Evolutionary conservation across 2,888 invertebrate genomes (phyloP).

Genomic region (Leptodirus hochenwartii): DNA sequence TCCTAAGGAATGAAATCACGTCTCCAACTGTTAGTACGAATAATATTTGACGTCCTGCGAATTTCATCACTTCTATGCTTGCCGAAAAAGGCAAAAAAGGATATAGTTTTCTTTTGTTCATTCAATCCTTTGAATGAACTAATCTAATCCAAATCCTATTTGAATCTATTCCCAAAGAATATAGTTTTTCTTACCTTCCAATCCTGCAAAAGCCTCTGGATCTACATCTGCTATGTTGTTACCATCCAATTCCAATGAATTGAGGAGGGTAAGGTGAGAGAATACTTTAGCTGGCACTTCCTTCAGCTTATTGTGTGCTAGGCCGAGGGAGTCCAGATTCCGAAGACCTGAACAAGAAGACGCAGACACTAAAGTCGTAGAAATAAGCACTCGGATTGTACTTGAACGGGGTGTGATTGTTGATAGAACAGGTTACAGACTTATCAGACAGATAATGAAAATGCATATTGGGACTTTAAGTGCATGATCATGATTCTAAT

Average conservation of each 20-base stretch:
- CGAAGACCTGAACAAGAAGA: conserved; percentile 40
- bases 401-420: not conserved
- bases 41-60: too few species aligned
- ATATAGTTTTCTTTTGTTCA: too few species aligned
- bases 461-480: too few species aligned
- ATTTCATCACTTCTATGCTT: too few species aligned
- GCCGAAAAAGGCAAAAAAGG: too few species aligned
- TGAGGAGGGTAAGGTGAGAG: conserved; percentile 59
- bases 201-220: conserved; percentile 68
- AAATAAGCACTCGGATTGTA: not conserved
- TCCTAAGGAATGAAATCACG: too few species aligned
- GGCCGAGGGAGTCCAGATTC: conserved; percentile 64
- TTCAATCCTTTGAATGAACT: too few species aligned
- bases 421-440: too few species aligned
- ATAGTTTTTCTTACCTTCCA: conserved; percentile 47
- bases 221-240: conserved; percentile 67
- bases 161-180: conserved; percentile 1
- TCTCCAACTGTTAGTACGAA: too few species aligned
- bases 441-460: too few species aligned
- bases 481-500: too few species aligned
- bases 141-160: too few species aligned
- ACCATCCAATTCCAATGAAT: conserved; percentile 76
- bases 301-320: conserved; percentile 69
- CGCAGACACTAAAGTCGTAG: not conserved
- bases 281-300: conserved; percentile 69